phyloP scores from a whole-genome alignment of 2,888 invertebrate genomes.

The Trichacis sp. region DNA sequence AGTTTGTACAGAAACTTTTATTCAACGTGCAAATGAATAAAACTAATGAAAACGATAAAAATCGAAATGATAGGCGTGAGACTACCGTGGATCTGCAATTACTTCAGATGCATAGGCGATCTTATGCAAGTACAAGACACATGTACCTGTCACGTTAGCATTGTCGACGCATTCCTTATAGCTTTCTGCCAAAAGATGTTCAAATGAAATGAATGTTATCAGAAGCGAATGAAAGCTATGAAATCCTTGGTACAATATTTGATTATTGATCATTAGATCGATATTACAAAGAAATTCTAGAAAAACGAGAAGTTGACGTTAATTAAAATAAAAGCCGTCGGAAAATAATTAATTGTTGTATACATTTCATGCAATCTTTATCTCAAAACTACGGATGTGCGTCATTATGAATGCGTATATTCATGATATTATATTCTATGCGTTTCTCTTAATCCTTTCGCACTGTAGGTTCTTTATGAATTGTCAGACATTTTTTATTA shows the following conservation, averaged over 20 bases:
- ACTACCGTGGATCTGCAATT: slow-evolving; percentile 17
- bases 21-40: too few relatives aligned
- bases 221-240: slow-evolving; percentile 28
- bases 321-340: not conserved
- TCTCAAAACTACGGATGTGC: not conserved
- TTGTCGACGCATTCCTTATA: slow-evolving; percentile 38
- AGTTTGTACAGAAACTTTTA: too few relatives aligned
- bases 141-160: slow-evolving; percentile 44
- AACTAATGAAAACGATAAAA: not conserved
- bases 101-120: slow-evolving; percentile 24
- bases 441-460: too few relatives aligned
- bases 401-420: not conserved
- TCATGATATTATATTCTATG: not conserved
- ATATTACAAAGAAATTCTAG: slow-evolving; percentile 13
- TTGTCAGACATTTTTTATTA: too few relatives aligned
- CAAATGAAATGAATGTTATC: slow-evolving; percentile 7
- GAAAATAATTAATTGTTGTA: not conserved
- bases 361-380: slow-evolving; percentile 1
- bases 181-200: slow-evolving; percentile 21
- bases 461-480: too few relatives aligned
- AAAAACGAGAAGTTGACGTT: not conserved
- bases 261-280: slow-evolving; percentile 32
- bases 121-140: slow-evolving; percentile 42
- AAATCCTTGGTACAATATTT: slow-evolving; percentile 28
- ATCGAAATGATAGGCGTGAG: slow-evolving; percentile 20